Evolutionary conservation across 2,113 vertebrate species (phyloP).

Genomic region (Misgurnus anguillicaudatus): DNA sequence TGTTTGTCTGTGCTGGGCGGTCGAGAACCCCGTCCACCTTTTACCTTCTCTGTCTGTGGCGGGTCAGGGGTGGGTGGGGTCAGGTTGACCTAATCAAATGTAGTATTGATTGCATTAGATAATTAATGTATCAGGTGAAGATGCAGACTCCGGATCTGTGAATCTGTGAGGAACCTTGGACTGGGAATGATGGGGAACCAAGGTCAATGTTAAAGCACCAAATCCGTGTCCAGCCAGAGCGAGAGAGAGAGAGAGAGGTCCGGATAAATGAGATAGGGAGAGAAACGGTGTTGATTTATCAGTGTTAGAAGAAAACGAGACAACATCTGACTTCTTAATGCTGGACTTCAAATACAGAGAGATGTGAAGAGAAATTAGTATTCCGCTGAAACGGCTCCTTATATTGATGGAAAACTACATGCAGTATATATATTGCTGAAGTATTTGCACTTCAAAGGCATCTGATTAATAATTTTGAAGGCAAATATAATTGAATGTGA

Average conservation of each 20-base stretch:
- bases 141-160: slow-evolving; percentile 64
- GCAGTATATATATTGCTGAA: slow-evolving; percentile 35
- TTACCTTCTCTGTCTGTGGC: slow-evolving; percentile 59
- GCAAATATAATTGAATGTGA: slow-evolving; percentile 23
- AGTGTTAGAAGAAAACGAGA: slow-evolving; percentile 73
- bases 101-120: slow-evolving; percentile 80
- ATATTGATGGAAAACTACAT: slow-evolving; percentile 47
- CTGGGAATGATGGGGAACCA: slow-evolving; percentile 73
- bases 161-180: slow-evolving; percentile 75
- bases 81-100: slow-evolving; percentile 76
- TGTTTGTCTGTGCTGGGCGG: slow-evolving; percentile 25
- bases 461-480: slow-evolving; percentile 4
- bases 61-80: slow-evolving; percentile 71
- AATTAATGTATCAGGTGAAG: slow-evolving; percentile 76
- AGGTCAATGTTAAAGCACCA: slow-evolving; percentile 62
- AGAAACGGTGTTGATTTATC: slow-evolving; percentile 69
- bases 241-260: slow-evolving; percentile 14
- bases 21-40: slow-evolving; percentile 23
- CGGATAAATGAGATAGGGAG: slow-evolving; percentile 41
- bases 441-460: slow-evolving; percentile 34
- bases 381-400: slow-evolving; percentile 27
- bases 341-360: slow-evolving; percentile 68
- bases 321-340: slow-evolving; percentile 78
- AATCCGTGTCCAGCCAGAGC: slow-evolving; percentile 20
- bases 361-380: slow-evolving; percentile 42